Evolutionary conservation across 2,888 invertebrate genomes (phyloP).

Genomic region (Nomada flava): DNA sequence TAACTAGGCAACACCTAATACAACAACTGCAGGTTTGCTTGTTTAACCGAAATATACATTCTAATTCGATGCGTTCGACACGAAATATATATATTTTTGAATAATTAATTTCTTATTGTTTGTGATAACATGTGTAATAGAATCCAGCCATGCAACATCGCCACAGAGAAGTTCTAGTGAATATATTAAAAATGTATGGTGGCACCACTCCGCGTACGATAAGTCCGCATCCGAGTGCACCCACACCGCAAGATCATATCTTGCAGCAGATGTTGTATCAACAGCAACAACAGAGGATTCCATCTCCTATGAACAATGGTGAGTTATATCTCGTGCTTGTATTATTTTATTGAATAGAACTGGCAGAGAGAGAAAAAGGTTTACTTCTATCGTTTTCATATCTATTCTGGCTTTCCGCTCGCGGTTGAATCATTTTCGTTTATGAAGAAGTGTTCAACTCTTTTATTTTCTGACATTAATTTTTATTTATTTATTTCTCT

Average conservation of each 20-base stretch:
- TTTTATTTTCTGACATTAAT: neutral
- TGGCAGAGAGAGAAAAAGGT: neutral
- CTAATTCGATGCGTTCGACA: neutral
- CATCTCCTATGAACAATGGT: conserved; percentile 84
- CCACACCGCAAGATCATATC: conserved; percentile 82
- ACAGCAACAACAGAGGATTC: conserved; percentile 84
- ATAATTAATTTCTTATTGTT: conserved; percentile 1
- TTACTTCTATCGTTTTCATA: neutral
- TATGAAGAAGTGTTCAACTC: neutral
- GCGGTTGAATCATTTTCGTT: neutral
- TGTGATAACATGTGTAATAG: conserved; percentile 66
- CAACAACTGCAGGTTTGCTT: conserved; percentile 88
- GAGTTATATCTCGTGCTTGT: conserved; percentile 41
- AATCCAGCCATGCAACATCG: conserved; percentile 91
- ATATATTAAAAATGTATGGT: conserved; percentile 87
- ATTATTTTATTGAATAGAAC: neutral
- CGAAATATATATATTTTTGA: neutral
- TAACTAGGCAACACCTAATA: conserved; percentile 90
- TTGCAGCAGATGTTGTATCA: conserved; percentile 84
- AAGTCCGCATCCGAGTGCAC: conserved; percentile 83
- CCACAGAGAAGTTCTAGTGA: conserved; percentile 89
- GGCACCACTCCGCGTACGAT: conserved; percentile 80
- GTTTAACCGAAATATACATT: neutral
- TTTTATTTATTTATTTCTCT: neutral
- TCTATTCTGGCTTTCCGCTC: neutral